These are phyloP conservation scores for Brachynemurus nebulosus DNA, from an alignment of 2,888 invertebrate species.

Conservation along the genomic window DNA sequence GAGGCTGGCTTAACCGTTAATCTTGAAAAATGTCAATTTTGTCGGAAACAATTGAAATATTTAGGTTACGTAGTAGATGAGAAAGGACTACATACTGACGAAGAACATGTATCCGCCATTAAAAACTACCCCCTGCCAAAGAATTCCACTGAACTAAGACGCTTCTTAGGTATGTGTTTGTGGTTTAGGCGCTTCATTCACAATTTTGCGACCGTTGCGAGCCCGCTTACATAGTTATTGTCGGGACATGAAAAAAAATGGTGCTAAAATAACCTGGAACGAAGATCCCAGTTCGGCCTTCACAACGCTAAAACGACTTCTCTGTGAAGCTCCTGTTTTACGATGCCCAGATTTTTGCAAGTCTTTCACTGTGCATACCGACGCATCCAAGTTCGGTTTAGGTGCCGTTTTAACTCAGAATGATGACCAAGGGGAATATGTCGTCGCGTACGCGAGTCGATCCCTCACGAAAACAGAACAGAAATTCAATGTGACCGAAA, in stretches of 20 bases:
- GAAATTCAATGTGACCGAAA: neutral
- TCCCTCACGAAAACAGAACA: neutral
- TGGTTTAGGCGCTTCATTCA: neutral
- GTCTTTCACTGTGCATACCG: neutral
- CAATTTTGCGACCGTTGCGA: neutral
- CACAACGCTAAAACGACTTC: neutral
- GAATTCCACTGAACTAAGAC: neutral
- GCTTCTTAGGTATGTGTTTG: neutral
- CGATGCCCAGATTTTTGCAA: neutral
- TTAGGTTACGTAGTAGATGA: neutral
- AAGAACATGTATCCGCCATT: neutral
- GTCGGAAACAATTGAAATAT: no score
- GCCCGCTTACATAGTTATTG: neutral
- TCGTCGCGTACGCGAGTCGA: neutral
- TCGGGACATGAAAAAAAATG: neutral
- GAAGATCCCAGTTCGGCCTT: neutral
- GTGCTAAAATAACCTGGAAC: neutral
- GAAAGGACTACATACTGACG: neutral
- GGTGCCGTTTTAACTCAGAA: neutral
- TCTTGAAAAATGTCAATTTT: neutral
- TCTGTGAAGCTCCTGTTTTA: neutral
- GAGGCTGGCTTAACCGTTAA: neutral
- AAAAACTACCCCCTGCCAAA: neutral
- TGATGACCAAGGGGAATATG: neutral
- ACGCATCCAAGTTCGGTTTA: neutral